Evolutionary conservation across 2,797 vertebrate genomes (phyloP).

Genomic region (Macropus fuliginosus): DNA sequence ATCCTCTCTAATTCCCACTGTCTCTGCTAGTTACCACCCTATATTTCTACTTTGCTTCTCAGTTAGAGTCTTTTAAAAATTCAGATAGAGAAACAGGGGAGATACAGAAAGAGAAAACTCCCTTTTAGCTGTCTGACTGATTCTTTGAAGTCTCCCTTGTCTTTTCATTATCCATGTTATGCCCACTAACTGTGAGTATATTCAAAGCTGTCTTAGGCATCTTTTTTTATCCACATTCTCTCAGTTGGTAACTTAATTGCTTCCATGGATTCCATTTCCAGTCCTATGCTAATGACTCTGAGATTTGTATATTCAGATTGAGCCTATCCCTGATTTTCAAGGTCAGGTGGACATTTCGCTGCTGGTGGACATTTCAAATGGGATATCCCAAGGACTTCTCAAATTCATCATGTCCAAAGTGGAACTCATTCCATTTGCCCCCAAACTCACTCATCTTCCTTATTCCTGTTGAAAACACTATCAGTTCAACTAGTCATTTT

Average conservation of each 20-base stretch:
- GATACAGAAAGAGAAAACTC: neutral
- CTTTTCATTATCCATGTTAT: neutral
- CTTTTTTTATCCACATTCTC: neutral
- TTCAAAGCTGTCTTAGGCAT: neutral
- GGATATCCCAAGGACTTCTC: neutral
- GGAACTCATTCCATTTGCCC: neutral
- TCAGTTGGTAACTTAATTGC: neutral
- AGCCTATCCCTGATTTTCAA: neutral
- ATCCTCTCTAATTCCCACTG: neutral
- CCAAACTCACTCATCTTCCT: neutral
- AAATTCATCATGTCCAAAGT: neutral
- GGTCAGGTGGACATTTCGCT: neutral
- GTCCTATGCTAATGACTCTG: neutral
- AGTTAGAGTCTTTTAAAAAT: neutral
- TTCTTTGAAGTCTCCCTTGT: neutral
- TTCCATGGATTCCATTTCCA: neutral
- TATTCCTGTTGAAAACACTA: neutral
- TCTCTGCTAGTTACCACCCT: neutral
- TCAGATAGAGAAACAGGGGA: neutral
- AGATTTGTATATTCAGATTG: neutral
- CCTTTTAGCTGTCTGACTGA: neutral
- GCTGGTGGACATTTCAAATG: neutral
- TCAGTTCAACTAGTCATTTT: neutral
- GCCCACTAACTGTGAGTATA: neutral
- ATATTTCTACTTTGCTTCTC: neutral